Evolutionary conservation across 2,888 invertebrate genomes (phyloP), one percentile per base, ranked within the genome.

Genomic region (Thelaira solivaga): DNA sequence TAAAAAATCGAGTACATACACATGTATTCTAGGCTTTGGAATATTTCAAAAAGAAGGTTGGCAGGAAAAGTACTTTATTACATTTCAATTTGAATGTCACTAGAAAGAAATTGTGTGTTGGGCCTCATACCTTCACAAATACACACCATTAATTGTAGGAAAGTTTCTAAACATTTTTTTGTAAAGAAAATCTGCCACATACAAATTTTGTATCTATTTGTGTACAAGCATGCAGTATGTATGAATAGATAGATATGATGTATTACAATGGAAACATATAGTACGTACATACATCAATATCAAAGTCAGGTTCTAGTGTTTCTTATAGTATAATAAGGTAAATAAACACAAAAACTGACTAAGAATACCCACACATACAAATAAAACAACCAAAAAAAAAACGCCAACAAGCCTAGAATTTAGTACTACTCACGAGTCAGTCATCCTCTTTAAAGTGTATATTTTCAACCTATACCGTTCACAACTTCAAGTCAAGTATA

Each of bases 201-300:
- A 47, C 24, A 26, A n/a, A 5, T 26, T 26, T 26, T 26, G 4
- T 26, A 26, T 26, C 26, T 26, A 5, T n/a, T n/a, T n/a, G n/a
- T n/a, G n/a, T n/a, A n/a, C n/a, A n/a, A n/a, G n/a, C n/a, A n/a
- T n/a, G n/a, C n/a, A n/a, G n/a, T n/a, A n/a, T n/a, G n/a, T n/a
- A n/a, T n/a, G n/a, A n/a, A n/a, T n/a, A n/a, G n/a, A n/a, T n/a
- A n/a, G n/a, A n/a, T 26, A 26, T 26, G 26, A 26, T 26, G 26
- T 26, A 26, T 26, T 26, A 26, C 6, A 51, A 61, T 61, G 34
- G 43, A 61, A 71, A 59, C 69, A 76, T n/a, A n/a, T n/a, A n/a
- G n/a, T n/a, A n/a, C n/a, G n/a, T n/a, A n/a, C n/a, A n/a, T 76
- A 65, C 71, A 76, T 76, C 76, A 76, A 76, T 76, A 76, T 76